phyloP scores from a whole-genome alignment of 2,797 vertebrate species.

The Lutjanus campechanus region DNA sequence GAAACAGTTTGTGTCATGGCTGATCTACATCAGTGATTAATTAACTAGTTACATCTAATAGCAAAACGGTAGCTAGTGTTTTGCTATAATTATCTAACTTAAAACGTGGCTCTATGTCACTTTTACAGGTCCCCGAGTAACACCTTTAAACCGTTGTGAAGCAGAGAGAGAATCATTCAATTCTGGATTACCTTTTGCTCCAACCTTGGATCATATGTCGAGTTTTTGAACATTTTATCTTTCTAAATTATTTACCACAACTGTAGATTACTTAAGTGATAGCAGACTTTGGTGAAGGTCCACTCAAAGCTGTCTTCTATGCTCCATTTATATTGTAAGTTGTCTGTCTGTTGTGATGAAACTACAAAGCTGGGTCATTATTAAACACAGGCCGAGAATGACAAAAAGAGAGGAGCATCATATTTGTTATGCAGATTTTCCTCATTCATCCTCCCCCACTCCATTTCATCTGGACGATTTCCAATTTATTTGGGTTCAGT shows the following conservation, averaged over 20 bases:
- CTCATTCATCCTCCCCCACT: constrained; percentile 19
- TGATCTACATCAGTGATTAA: no score
- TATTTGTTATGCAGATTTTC: constrained; percentile 46
- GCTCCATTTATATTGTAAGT: constrained; percentile 1
- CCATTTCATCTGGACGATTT: constrained; percentile 42
- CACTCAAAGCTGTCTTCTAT: neutral
- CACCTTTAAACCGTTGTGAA: neutral
- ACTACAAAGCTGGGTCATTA: constrained; percentile 17
- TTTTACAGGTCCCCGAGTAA: no score
- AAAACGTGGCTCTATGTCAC: no score
- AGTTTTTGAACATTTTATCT: neutral
- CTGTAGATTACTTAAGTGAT: neutral
- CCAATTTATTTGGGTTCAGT: constrained; percentile 45
- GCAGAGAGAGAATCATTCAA: neutral
- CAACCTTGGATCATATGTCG: neutral
- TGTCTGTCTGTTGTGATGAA: constrained; percentile 22
- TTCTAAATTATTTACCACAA: neutral
- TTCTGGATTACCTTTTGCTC: neutral
- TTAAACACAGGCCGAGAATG: constrained; percentile 14
- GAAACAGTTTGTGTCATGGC: no score
- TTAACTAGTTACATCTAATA: no score
- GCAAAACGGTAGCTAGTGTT: no score
- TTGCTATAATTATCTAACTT: no score
- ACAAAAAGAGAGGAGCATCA: neutral
- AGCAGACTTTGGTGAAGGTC: neutral